Percentiles rank a stretch among this genome's conserved stretches.
Evolutionary conservation across 2,888 invertebrate species (phyloP).

Genomic region (Plebejus melissa): DNA sequence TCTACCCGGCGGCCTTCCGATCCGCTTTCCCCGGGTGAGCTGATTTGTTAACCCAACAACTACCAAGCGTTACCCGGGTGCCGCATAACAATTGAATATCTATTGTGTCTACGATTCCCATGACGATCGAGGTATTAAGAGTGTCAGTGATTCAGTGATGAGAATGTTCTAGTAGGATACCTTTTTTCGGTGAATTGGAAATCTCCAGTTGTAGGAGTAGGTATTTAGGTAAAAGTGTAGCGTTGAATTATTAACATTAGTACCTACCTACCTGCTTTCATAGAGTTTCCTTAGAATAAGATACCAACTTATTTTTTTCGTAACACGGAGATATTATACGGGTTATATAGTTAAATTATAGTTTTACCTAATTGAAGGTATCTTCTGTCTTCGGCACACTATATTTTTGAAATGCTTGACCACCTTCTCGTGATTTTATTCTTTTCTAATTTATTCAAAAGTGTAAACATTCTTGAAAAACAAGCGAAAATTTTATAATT

Average conservation of each 20-base stretch:
- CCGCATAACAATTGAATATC: too few relatives aligned
- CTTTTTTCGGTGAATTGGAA: background rate
- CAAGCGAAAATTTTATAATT: too few relatives aligned
- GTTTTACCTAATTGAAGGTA: too few relatives aligned
- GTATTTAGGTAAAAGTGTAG: background rate
- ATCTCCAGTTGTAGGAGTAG: background rate
- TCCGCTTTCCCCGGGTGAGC: conserved; percentile 88
- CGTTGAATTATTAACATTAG: background rate
- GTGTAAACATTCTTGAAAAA: background rate
- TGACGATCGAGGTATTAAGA: background rate
- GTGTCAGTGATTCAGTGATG: conserved; percentile 12
- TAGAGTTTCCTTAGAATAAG: background rate
- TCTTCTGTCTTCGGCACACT: too few relatives aligned
- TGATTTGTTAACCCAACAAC: conserved; percentile 29
- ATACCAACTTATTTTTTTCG: background rate
- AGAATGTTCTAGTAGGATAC: background rate
- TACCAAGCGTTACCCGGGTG: too few relatives aligned
- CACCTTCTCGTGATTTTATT: too few relatives aligned
- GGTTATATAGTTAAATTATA: background rate
- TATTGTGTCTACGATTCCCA: too few relatives aligned
- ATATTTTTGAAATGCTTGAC: too few relatives aligned
- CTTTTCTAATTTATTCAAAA: too few relatives aligned
- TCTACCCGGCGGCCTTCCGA: conserved; percentile 84
- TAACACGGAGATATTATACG: too few relatives aligned
- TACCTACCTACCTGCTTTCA: too few relatives aligned